Percentiles rank a stretch among this genome's conserved stretches.
These are phyloP conservation scores for Ctenopoma multispine DNA, from an alignment of 2,797 vertebrate species.

Conservation along the genomic window DNA sequence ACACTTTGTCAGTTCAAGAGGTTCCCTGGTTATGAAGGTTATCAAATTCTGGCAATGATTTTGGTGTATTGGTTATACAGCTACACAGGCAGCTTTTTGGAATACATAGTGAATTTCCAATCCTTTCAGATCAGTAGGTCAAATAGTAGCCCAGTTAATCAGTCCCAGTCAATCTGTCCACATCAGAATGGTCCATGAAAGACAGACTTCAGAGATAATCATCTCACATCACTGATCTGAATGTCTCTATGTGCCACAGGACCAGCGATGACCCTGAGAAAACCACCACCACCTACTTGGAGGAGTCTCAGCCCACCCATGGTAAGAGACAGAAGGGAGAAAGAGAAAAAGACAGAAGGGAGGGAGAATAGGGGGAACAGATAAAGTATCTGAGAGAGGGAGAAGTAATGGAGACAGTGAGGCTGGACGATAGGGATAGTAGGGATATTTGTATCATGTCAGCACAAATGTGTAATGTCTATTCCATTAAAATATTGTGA, in stretches of 20 bases:
- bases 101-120: slow-evolving; percentile 7
- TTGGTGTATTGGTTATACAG: slow-evolving; percentile 35
- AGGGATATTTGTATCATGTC: slow-evolving; percentile 52
- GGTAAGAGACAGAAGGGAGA: slow-evolving; percentile 83
- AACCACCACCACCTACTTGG: slow-evolving; percentile 90
- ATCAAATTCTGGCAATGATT: no score
- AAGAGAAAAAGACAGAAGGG: background rate
- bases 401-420: slow-evolving; percentile 28
- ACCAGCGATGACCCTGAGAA: slow-evolving; percentile 93
- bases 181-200: slow-evolving; percentile 40
- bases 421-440: slow-evolving; percentile 31
- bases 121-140: slow-evolving; percentile 7
- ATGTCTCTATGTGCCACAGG: slow-evolving; percentile 80
- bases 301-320: slow-evolving; percentile 90
- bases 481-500: slow-evolving; percentile 57
- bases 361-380: slow-evolving; percentile 4
- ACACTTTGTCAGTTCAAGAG: slow-evolving; percentile 31
- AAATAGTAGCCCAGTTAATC: slow-evolving; percentile 11
- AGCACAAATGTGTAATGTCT: slow-evolving; percentile 53
- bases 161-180: background rate
- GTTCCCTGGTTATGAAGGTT: no score
- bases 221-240: slow-evolving; percentile 63
- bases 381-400: slow-evolving; percentile 25
- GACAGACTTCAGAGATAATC: slow-evolving; percentile 49
- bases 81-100: slow-evolving; percentile 30